Conservation (phyloP, 1,140 invertebrate genomes). For the Samia ricini region DNA sequence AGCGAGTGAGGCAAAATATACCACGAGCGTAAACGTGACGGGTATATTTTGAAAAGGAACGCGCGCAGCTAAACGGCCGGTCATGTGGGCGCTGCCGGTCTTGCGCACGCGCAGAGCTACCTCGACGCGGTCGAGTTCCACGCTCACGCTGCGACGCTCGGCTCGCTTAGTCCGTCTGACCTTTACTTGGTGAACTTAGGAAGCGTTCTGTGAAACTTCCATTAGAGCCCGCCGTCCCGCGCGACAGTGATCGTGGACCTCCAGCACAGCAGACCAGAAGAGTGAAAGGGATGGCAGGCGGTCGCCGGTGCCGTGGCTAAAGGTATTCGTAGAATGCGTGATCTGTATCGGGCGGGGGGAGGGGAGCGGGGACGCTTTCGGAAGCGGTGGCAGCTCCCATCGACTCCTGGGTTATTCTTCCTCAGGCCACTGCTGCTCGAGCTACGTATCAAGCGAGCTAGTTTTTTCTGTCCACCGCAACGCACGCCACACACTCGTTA, state of each 20-base stretch:
- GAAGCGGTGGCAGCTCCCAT: conserved; percentile 77
- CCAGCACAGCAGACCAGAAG: conserved; percentile 51
- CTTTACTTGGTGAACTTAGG: conserved; percentile 75
- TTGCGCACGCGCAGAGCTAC: conserved; percentile 72
- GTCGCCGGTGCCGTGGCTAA: conserved; percentile 56
- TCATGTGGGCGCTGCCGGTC: conserved; percentile 74
- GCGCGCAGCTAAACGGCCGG: conserved; percentile 58
- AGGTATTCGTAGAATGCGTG: conserved; percentile 77
- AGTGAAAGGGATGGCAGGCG: conserved; percentile 66
- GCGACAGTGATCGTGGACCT: conserved; percentile 35
- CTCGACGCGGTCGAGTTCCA: conserved; percentile 60
- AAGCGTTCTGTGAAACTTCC: conserved; percentile 72
- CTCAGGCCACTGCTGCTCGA: conserved; percentile 76
- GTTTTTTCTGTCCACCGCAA: conserved; percentile 69
- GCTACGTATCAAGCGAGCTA: conserved; percentile 70
- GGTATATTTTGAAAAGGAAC: conserved; percentile 37
- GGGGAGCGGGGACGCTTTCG: conserved; percentile 70
- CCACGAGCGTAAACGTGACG: conserved; percentile 44
- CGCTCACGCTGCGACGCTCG: conserved; percentile 66
- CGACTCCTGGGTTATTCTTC: conserved; percentile 79
- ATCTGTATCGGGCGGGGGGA: conserved; percentile 69
- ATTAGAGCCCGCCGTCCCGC: conserved; percentile 62
- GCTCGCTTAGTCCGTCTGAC: conserved; percentile 68
- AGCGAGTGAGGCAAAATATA: conserved; percentile 33
- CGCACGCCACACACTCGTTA: conserved; percentile 72